Base-by-base conservation (phyloP, 2,797 vertebrate species). In the Prionace glauca region DNA sequence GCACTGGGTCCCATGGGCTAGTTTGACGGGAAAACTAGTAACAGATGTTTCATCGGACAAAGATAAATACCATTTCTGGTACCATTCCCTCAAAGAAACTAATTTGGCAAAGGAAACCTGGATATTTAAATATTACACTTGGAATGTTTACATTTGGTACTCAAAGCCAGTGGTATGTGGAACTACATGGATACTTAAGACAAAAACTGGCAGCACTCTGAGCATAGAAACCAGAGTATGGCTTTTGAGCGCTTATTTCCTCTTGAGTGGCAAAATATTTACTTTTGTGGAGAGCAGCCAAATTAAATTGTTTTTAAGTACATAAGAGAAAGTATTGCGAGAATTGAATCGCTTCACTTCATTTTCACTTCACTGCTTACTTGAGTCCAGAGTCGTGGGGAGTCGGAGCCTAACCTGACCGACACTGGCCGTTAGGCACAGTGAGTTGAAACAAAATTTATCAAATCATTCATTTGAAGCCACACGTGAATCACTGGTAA, bases 181-280 rank as follows among this genome's bases (percentile, higher is more conserved):
- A 88, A 60, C 50, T 32, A 72, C 92, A 94, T 29, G 36, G 22
- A 72, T 71, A 71, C 92, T 71, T 45, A 69, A 71, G 41, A 29
- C 67, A 72, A 71, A 94, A 71, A 67, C 36, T 71, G 65, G 67
- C 36, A 72, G 92, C 22, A 45, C 36, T 72, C 24, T 94, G 65
- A 94, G 22, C 22, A 26, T 36, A 45, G 67, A 45, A 94, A 72
- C 67, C 62, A 71, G 22, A 94, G 36, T 71, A 18, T 60, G 26
- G 87, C 88, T 91, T 90, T 91, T 60, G 32, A 91, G 88, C 60
- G 62, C 56, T 60, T 65, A 91, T 32, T 91, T 91, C 88, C 88
- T 65, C 60, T 65, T 65, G 88, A 26, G 29, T 91, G 88, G 88
- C 88, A 60, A 91, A 91, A 91, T 91, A 65, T 91, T 91, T 91